Evolutionary conservation across 2,797 vertebrate genomes (phyloP).

Genomic region (Lutjanus campechanus): DNA sequence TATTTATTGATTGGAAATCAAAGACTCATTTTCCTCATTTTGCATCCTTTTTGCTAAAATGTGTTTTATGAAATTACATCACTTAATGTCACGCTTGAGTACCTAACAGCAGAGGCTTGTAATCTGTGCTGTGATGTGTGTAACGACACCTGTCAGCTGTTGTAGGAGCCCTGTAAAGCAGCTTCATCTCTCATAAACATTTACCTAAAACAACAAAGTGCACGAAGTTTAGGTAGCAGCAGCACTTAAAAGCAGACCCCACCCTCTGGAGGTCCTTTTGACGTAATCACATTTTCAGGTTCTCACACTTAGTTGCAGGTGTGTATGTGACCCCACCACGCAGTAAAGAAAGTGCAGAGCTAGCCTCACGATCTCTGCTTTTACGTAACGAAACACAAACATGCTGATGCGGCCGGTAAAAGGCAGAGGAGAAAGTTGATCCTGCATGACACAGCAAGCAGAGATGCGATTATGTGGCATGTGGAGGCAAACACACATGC

Average conservation of each 20-base stretch:
- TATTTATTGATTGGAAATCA: background rate
- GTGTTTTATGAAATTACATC: background rate
- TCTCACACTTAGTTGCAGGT: conserved; percentile 43
- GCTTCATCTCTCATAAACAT: conserved; percentile 7
- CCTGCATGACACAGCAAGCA: conserved; percentile 25
- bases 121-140: conserved; percentile 5
- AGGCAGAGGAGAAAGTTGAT: conserved; percentile 24
- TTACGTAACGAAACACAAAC: conserved; percentile 44
- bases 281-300: conserved; percentile 32
- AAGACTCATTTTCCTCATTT: background rate
- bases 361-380: conserved; percentile 6
- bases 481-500: conserved; percentile 19
- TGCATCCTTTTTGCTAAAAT: background rate
- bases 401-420: conserved; percentile 31
- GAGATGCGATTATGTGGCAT: conserved; percentile 20
- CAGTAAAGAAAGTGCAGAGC: conserved; percentile 34
- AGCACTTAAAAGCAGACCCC: background rate
- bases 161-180: conserved; percentile 9
- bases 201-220: conserved; percentile 10
- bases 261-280: background rate
- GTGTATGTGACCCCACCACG: conserved; percentile 21
- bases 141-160: conserved; percentile 13
- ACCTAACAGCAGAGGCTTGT: background rate
- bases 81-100: conserved; percentile 5
- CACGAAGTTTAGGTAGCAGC: background rate